phyloP scores from a whole-genome alignment of 2,797 vertebrate genomes.

The Notolepis coatsorum region DNA sequence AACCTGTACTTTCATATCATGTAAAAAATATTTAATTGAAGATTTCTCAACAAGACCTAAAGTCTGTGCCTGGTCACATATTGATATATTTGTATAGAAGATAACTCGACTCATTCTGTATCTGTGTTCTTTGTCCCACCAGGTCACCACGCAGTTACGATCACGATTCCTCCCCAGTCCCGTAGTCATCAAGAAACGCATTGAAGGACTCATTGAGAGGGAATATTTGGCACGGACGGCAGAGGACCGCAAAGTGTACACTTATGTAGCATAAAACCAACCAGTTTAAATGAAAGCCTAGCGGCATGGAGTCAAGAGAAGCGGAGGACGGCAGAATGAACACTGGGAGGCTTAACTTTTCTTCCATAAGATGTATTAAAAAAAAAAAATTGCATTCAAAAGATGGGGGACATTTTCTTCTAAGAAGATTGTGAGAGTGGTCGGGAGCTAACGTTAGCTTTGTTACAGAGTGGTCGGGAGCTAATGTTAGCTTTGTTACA shows the following conservation, averaged over 20 bases:
- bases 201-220: constrained; percentile 99
- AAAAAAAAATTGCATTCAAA: constrained; percentile 59
- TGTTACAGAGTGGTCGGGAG: too few species aligned
- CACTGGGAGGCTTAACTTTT: constrained; percentile 81
- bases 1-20: too few species aligned
- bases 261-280: constrained; percentile 97
- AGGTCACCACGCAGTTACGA: constrained; percentile 99
- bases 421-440: too few species aligned
- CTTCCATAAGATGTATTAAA: constrained; percentile 80
- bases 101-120: constrained; percentile 16
- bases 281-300: constrained; percentile 72
- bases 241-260: constrained; percentile 99
- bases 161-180: constrained; percentile 99
- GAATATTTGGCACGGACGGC: constrained; percentile 99
- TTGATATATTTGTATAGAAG: too few species aligned
- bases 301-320: constrained; percentile 54
- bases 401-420: constrained; percentile 92
- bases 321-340: constrained; percentile 78
- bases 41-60: too few species aligned
- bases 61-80: too few species aligned
- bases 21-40: too few species aligned
- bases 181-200: constrained; percentile 99
- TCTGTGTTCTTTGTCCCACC: constrained; percentile 37
- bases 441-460: too few species aligned
- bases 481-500: too few species aligned